Evolutionary conservation across 2,113 vertebrate species (phyloP).

Genomic region (Ochotona princeps): DNA sequence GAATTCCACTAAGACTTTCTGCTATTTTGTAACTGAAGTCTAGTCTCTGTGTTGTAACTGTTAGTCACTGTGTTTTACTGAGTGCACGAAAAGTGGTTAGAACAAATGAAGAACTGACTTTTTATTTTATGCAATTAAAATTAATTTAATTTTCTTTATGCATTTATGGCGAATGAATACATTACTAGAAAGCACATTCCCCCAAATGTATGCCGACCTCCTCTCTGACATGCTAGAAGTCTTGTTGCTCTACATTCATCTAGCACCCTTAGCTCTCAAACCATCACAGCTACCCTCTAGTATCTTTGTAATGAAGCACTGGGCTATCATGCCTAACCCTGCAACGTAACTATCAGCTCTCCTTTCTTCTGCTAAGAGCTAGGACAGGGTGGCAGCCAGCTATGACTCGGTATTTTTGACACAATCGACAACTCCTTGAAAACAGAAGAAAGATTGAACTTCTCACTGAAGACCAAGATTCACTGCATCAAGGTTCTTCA

Average conservation of each 20-base stretch:
- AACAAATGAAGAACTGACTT: not conserved
- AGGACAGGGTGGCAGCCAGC: not conserved
- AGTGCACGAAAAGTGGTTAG: not conserved
- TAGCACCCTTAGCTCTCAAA: not conserved
- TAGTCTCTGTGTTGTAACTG: not conserved
- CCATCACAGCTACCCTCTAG: not conserved
- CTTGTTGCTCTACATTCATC: not conserved
- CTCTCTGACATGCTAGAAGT: not conserved
- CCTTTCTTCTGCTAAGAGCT: not conserved
- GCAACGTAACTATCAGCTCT: not conserved
- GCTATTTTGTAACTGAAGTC: not conserved
- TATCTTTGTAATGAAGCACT: not conserved
- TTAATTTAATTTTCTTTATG: not conserved
- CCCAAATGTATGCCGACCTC: not conserved
- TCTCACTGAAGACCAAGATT: not conserved
- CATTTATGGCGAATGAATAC: not conserved
- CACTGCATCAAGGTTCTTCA: not conserved
- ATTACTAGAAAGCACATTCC: rapidly evolving
- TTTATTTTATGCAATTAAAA: not conserved
- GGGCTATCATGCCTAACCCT: not conserved
- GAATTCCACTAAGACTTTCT: not conserved
- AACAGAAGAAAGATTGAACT: not conserved
- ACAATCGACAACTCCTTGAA: not conserved
- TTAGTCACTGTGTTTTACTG: not conserved
- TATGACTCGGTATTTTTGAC: not conserved